These are phyloP conservation scores for Hypocryptadius cinnamomeus DNA, from an alignment of 2,113 vertebrate species.

Conservation along the genomic window DNA sequence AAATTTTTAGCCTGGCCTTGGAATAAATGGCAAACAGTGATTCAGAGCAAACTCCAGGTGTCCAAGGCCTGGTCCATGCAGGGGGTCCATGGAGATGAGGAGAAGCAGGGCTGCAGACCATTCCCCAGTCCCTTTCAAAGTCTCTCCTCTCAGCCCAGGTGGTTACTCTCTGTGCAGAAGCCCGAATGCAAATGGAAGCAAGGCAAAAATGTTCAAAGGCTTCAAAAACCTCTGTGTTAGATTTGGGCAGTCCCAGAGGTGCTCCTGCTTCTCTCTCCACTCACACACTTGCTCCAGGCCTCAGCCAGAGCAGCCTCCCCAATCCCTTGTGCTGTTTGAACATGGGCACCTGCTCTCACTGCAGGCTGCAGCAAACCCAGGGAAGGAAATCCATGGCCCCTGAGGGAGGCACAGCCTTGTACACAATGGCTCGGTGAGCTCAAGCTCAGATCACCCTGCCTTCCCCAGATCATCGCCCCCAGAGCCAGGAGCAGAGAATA, in stretches of 20 bases:
- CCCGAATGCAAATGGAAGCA: neutral
- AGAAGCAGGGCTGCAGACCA: neutral
- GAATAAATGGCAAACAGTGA: neutral
- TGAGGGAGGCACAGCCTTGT: accelerated
- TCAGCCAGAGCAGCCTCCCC: neutral
- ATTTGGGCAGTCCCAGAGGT: neutral
- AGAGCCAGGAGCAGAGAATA: neutral
- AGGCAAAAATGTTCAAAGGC: neutral
- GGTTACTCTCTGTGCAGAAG: neutral
- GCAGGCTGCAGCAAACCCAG: neutral
- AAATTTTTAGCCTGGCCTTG: neutral
- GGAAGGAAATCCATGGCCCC: neutral
- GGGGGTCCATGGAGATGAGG: neutral
- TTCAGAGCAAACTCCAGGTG: neutral
- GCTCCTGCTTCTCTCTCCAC: neutral
- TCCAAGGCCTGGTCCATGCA: accelerated
- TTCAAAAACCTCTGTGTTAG: neutral
- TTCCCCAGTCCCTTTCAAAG: neutral
- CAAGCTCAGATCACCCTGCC: too few species aligned
- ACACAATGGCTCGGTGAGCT: too few species aligned
- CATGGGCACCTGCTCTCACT: accelerated
- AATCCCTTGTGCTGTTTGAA: neutral
- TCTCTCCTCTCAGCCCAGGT: neutral
- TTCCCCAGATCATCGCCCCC: neutral
- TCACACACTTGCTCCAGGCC: neutral